Base-by-base conservation (phyloP, 2,888 invertebrate genomes). In the Callyntrura sp. region DNA sequence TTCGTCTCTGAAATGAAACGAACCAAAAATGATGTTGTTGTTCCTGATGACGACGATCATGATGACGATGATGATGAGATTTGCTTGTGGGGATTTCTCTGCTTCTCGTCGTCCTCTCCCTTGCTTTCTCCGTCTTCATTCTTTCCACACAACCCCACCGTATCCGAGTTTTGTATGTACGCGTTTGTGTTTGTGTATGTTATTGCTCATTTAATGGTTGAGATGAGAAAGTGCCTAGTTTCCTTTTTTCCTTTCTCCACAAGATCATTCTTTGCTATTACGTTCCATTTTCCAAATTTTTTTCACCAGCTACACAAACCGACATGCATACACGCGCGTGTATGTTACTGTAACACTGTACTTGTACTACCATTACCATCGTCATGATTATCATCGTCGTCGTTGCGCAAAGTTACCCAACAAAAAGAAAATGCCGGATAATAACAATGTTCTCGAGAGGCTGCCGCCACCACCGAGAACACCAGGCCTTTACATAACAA, bases 151-250 rank as follows among this genome's bases (percentile, higher is more conserved):
- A n/a, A n/a, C n/a, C n/a, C n/a, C n/a, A n/a, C n/a, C n/a, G n/a
- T n/a, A n/a, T n/a, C n/a, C n/a, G n/a, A n/a, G n/a, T n/a, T n/a
- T n/a, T n/a, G n/a, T n/a, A n/a, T n/a, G n/a, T n/a, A n/a, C n/a
- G n/a, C n/a, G n/a, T n/a, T n/a, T n/a, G n/a, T n/a, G 20, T 68
- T 4, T n/a, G 45, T 48, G 43, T 51, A 12, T 76, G 73, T 48
- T 79, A 57, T 55, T 79, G 79, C 79, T 51, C 79, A 79, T 79
- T 79, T 79, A 79, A 79, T 79, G 79, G 79, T 79, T 79, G 57
- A 79, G 79, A 79, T 55, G 79, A 79, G 79, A 79, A 79, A 76
- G 48, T 48, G 73, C 51, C 73, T 45, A 11, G 73, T 76, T 76
- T 68, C 35, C 35, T 35, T 68, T n/a, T 68, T 35, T 68, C 25